Percentiles rank a stretch among this genome's conserved stretches.
Conservation (phyloP, 2,888 invertebrate species). For the Autographa pulchrina region DNA sequence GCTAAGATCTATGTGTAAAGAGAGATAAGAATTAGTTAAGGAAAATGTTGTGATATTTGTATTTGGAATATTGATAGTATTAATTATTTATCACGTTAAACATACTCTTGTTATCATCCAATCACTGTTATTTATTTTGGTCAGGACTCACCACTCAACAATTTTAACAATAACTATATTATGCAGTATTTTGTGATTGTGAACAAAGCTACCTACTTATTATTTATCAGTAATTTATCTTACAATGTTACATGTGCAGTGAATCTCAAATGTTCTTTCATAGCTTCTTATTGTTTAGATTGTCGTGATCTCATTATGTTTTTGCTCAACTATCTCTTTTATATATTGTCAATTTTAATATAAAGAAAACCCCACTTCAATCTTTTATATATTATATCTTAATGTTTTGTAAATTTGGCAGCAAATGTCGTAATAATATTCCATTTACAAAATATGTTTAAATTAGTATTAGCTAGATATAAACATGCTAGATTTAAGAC, state of each 20-base stretch:
- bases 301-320: constrained; percentile 72
- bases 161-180: neutral
- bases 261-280: constrained; percentile 22
- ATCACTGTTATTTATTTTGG: constrained; percentile 2
- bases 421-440: constrained; percentile 78
- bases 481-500: constrained; percentile 82
- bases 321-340: constrained; percentile 67
- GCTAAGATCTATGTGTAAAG: constrained; percentile 85
- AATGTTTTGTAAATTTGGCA: constrained; percentile 53
- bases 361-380: constrained; percentile 50
- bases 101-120: constrained; percentile 44
- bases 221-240: constrained; percentile 13
- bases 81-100: constrained; percentile 58
- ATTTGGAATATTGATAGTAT: constrained; percentile 87
- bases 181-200: constrained; percentile 6
- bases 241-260: neutral
- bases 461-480: constrained; percentile 76
- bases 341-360: constrained; percentile 52
- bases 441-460: constrained; percentile 88
- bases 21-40: constrained; percentile 82
- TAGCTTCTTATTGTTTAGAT: constrained; percentile 34
- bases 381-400: constrained; percentile 39
- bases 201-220: constrained; percentile 14
- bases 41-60: constrained; percentile 89
- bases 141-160: neutral